Percentiles rank a stretch among this genome's conserved stretches.
Evolutionary conservation across 1,140 invertebrate species (phyloP).

Genomic region (Zophobas morio): DNA sequence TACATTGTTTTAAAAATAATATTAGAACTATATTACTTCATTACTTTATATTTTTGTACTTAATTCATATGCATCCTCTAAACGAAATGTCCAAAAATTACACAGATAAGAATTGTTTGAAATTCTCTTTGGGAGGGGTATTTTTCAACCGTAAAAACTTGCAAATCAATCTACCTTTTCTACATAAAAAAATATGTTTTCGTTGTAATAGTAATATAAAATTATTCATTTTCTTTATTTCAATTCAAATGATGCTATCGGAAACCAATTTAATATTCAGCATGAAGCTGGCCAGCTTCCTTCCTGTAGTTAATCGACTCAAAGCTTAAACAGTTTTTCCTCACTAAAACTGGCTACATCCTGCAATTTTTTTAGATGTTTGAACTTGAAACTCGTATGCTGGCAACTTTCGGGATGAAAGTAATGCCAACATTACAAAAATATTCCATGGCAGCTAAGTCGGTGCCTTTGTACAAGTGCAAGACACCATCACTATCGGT

Average conservation of each 20-base stretch:
- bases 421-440: background rate
- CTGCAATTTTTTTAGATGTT: constrained; percentile 5
- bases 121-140: too few species aligned
- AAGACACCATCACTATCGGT: background rate
- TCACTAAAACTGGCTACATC: constrained; percentile 4
- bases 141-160: too few species aligned
- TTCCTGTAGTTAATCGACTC: constrained; percentile 26
- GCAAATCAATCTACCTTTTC: too few species aligned
- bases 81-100: too few species aligned
- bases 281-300: constrained; percentile 9
- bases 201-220: too few species aligned
- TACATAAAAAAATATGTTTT: too few species aligned
- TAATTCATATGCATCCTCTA: too few species aligned
- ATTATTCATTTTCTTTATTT: too few species aligned
- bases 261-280: constrained; percentile 23
- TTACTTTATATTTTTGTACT: too few species aligned
- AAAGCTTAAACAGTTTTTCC: constrained; percentile 9
- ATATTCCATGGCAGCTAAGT: background rate
- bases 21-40: too few species aligned
- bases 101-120: too few species aligned
- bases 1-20: too few species aligned
- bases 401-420: constrained; percentile 8
- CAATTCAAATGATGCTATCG: constrained; percentile 1
- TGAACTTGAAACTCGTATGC: background rate
- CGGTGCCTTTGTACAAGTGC: background rate